Percentiles rank a stretch among this genome's conserved stretches.
phyloP scores from a whole-genome alignment of 2,113 vertebrate genomes.

The Gobius niger region DNA sequence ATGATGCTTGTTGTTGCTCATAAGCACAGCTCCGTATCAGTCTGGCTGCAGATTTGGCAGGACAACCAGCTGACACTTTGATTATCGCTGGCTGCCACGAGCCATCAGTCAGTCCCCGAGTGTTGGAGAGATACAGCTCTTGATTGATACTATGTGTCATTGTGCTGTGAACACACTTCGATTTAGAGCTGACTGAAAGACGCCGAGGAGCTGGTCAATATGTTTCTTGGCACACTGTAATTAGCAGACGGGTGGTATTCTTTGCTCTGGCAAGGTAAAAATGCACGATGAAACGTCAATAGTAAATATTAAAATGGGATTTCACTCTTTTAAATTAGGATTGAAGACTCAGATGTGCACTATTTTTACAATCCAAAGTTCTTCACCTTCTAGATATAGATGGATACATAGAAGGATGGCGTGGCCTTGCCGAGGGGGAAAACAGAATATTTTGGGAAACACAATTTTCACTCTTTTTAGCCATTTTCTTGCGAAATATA shows the following conservation, averaged over 20 bases:
- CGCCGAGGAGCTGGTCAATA: slow-evolving; percentile 61
- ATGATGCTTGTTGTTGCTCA: slow-evolving; percentile 22
- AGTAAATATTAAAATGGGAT: not conserved
- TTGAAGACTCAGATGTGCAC: too few species aligned
- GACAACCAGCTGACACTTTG: slow-evolving; percentile 43
- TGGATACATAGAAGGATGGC: too few species aligned
- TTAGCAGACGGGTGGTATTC: slow-evolving; percentile 45
- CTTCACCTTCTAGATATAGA: too few species aligned
- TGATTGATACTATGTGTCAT: slow-evolving; percentile 70
- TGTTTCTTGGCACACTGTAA: slow-evolving; percentile 64
- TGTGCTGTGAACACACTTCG: slow-evolving; percentile 61
- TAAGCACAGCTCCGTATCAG: slow-evolving; percentile 38
- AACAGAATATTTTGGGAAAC: too few species aligned
- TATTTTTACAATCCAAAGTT: too few species aligned
- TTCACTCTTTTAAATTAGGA: not conserved
- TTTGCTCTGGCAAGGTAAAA: slow-evolving; percentile 45
- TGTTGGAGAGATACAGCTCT: slow-evolving; percentile 46
- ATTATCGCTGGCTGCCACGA: slow-evolving; percentile 65
- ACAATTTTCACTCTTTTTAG: too few species aligned
- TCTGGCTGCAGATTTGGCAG: slow-evolving; percentile 41
- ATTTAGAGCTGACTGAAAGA: slow-evolving; percentile 61
- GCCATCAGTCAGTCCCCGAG: slow-evolving; percentile 62
- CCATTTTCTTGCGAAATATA: too few species aligned
- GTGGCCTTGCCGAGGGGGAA: too few species aligned
- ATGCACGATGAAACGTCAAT: slow-evolving; percentile 26